phyloP scores from a whole-genome alignment of 2,113 vertebrate species.

The Neofelis nebulosa region DNA sequence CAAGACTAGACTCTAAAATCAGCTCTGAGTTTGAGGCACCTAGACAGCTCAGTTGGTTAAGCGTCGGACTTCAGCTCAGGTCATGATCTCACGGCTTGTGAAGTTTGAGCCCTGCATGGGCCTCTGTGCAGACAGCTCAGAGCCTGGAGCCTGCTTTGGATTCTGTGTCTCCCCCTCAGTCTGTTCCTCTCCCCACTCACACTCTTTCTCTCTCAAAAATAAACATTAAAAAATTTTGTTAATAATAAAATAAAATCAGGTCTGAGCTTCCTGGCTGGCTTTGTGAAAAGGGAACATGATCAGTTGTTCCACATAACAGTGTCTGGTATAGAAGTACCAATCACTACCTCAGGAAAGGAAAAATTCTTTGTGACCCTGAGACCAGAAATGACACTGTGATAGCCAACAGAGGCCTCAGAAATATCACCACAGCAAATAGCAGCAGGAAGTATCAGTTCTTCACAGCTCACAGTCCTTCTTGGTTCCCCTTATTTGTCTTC shows the following conservation, averaged over 20 bases:
- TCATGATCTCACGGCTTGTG: too few species aligned
- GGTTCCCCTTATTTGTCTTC: not conserved
- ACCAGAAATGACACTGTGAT: not conserved
- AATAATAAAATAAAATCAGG: not conserved
- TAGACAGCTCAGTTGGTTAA: too few species aligned
- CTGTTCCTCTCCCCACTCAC: too few species aligned
- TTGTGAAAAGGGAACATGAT: not conserved
- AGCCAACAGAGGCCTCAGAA: not conserved
- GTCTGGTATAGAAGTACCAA: not conserved
- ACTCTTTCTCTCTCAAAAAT: too few species aligned
- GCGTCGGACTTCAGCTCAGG: too few species aligned
- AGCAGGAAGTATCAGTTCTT: not conserved
- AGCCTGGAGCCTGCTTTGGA: too few species aligned
- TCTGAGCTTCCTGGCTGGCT: constrained; percentile 28
- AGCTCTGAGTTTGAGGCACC: too few species aligned
- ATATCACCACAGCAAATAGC: not conserved
- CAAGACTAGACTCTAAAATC: accelerated
- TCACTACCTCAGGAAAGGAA: not conserved
- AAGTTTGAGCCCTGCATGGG: too few species aligned
- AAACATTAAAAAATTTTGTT: too few species aligned
- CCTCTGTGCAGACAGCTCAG: too few species aligned
- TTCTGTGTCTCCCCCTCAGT: too few species aligned
- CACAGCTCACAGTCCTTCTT: accelerated
- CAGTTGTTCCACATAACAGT: not conserved
- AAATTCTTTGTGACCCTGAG: not conserved